A percentile compares a stretch with the other conserved stretches of the same genome.
Conservation (phyloP, 1,140 invertebrate genomes). For the Aethina tumida region DNA sequence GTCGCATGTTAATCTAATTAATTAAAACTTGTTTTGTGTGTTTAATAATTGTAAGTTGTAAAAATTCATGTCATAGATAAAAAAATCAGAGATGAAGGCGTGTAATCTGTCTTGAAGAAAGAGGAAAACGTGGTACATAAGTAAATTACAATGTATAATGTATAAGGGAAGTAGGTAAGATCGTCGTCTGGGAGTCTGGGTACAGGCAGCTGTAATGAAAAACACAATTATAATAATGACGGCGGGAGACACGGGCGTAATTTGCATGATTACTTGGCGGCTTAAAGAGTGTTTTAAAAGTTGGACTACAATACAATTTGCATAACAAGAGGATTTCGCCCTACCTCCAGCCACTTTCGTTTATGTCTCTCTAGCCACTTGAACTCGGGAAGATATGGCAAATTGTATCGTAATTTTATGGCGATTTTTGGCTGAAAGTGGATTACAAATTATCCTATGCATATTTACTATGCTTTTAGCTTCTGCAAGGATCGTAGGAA, state of each 20-base stretch:
- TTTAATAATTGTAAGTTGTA: too few relatives aligned
- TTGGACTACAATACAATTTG: constrained; percentile 32
- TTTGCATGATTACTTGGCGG: constrained; percentile 33
- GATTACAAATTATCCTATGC: constrained; percentile 24
- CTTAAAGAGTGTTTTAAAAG: constrained; percentile 31
- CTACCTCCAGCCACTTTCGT: constrained; percentile 18
- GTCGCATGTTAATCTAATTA: too few relatives aligned
- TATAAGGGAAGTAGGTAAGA: too few relatives aligned
- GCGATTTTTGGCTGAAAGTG: constrained; percentile 22
- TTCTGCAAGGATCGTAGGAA: too few relatives aligned
- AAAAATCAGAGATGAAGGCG: too few relatives aligned
- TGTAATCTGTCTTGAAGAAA: too few relatives aligned
- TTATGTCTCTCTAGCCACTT: constrained; percentile 27
- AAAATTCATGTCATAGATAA: too few relatives aligned
- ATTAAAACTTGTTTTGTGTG: too few relatives aligned
- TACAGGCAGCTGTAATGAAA: constrained; percentile 14
- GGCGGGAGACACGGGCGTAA: constrained; percentile 24
- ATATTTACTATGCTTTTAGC: constrained; percentile 22
- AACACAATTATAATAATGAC: constrained; percentile 26
- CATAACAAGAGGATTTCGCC: constrained; percentile 25
- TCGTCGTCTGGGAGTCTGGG: too few relatives aligned
- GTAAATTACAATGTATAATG: too few relatives aligned
- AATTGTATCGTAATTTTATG: constrained; percentile 29
- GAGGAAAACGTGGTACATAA: too few relatives aligned
- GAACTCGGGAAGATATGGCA: constrained; percentile 15